Percentiles rank a stretch among this genome's conserved stretches.
These are phyloP conservation scores for Hoplodrina blanda DNA, from an alignment of 2,888 invertebrate genomes.

Conservation along the genomic window DNA sequence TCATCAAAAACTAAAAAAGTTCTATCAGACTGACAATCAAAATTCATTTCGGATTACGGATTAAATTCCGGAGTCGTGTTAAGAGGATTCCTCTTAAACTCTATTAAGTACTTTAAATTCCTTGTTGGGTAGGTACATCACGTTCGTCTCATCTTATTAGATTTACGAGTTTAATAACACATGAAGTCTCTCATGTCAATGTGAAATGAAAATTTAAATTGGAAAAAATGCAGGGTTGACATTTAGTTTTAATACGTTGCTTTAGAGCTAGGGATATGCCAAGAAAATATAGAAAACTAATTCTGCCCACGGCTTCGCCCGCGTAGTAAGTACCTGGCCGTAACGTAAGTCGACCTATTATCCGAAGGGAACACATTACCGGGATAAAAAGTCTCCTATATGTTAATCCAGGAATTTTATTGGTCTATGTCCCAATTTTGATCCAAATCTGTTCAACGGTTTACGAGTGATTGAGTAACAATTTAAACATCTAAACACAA, in stretches of 20 bases:
- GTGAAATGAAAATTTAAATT: constrained; percentile 4
- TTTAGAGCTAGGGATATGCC: neutral
- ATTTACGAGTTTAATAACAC: constrained; percentile 38
- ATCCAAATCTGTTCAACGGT: too few relatives aligned
- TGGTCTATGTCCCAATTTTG: too few relatives aligned
- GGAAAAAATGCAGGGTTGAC: constrained; percentile 4
- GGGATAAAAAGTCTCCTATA: too few relatives aligned
- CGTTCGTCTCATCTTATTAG: constrained; percentile 1
- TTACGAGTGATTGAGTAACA: too few relatives aligned
- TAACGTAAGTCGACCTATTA: too few relatives aligned
- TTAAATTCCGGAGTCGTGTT: constrained; percentile 25
- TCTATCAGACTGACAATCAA: constrained; percentile 5
- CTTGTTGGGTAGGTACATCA: constrained; percentile 7
- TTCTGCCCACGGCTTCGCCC: too few relatives aligned
- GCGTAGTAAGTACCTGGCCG: too few relatives aligned
- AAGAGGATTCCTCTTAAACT: constrained; percentile 31
- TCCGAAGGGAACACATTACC: too few relatives aligned
- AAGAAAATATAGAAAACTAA: too few relatives aligned
- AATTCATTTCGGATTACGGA: constrained; percentile 33
- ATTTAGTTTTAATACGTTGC: neutral
- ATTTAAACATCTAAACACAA: too few relatives aligned
- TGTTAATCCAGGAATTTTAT: too few relatives aligned
- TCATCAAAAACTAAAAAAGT: neutral
- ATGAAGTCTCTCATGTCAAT: neutral
- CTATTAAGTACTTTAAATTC: constrained; percentile 13